Evolutionary conservation across 1,140 invertebrate species (phyloP).

Genomic region (roundworm (Caenorhabditis elegans)): WBcel235 BX284605.5:13315001-13315500

Average conservation of each 20-base stretch:
- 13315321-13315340: not conserved
- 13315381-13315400: not conserved
- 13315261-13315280: not conserved
- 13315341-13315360: not conserved
- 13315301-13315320: no score
- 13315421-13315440: not conserved
- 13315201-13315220: not conserved
- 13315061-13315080: not conserved
- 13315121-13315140: not conserved
- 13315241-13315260: not conserved
- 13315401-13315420: not conserved
- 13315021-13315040: not conserved
- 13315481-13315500: not conserved
- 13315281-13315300: no score
- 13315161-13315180: not conserved
- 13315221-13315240: not conserved
- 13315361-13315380: not conserved
- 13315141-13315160: not conserved
- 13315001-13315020: not conserved
- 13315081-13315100: not conserved
- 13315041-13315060: not conserved
- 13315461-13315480: not conserved
- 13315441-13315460: not conserved
- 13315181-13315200: not conserved
- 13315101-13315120: not conserved